Percentiles rank a stretch among this genome's conserved stretches.
phyloP scores from a whole-genome alignment of 1,140 invertebrate genomes.

The Oncopodura yosiiana region DNA sequence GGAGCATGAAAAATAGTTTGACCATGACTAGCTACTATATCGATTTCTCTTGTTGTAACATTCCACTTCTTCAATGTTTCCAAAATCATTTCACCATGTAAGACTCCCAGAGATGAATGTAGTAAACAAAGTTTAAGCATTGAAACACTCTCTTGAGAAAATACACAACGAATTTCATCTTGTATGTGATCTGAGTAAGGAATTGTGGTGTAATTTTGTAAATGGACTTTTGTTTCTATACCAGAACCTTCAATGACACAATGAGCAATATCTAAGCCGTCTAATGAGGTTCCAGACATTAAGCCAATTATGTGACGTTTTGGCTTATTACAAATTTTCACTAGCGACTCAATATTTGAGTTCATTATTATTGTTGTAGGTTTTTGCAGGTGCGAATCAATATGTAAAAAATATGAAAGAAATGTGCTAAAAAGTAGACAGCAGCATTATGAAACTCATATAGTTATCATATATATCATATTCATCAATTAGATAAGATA shows the following conservation, averaged over 20 bases:
- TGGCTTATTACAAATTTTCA: not conserved
- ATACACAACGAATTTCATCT: conserved; percentile 5
- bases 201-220: conserved; percentile 7
- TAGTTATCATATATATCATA: too few species aligned
- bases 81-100: conserved; percentile 16
- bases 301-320: conserved; percentile 12
- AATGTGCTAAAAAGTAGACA: too few species aligned
- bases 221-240: not conserved
- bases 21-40: conserved; percentile 22
- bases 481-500: too few species aligned
- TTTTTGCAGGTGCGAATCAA: too few species aligned
- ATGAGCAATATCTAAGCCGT: conserved; percentile 17
- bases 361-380: too few species aligned
- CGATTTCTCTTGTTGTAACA: not conserved
- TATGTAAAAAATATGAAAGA: too few species aligned
- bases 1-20: conserved; percentile 25
- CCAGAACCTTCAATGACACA: conserved; percentile 11
- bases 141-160: not conserved
- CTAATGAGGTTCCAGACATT: conserved; percentile 22
- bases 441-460: too few species aligned
- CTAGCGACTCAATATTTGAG: not conserved
- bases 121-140: conserved; percentile 12
- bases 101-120: conserved; percentile 14
- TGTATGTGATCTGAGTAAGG: conserved; percentile 2
- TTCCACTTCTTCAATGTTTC: conserved; percentile 11